These are phyloP conservation scores for Anolis sagrei DNA, from an alignment of 2,113 vertebrate genomes.

Conservation along the genomic window DNA sequence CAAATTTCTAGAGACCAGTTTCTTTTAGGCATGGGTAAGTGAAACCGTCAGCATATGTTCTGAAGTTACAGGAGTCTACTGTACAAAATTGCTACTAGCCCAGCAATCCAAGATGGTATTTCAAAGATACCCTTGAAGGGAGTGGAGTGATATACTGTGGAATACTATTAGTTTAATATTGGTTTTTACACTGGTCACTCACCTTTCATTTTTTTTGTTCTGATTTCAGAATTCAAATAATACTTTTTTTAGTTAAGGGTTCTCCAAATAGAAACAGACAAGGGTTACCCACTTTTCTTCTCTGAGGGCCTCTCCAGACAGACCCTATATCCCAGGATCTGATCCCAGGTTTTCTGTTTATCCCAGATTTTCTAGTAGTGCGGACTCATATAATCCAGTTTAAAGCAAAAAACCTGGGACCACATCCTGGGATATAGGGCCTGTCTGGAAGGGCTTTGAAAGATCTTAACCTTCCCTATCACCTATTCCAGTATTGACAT, in stretches of 20 bases:
- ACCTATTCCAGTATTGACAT: neutral
- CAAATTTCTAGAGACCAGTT: too few relatives aligned
- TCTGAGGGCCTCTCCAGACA: too few relatives aligned
- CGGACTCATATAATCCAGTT: too few relatives aligned
- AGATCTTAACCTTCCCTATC: neutral
- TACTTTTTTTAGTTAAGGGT: neutral
- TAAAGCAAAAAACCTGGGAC: too few relatives aligned
- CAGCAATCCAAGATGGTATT: neutral
- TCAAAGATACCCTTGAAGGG: neutral
- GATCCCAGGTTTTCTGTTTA: too few relatives aligned
- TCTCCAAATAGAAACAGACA: neutral
- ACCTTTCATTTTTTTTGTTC: neutral
- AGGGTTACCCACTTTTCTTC: neutral
- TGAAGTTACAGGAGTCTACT: too few relatives aligned
- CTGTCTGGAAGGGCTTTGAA: too few relatives aligned
- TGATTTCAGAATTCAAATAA: neutral
- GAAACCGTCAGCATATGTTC: neutral
- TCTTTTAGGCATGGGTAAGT: neutral
- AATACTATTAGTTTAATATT: neutral
- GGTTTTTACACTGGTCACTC: neutral
- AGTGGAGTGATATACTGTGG: too few relatives aligned
- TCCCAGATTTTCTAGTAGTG: too few relatives aligned
- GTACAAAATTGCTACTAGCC: too few relatives aligned
- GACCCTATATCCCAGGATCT: too few relatives aligned
- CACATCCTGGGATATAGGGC: too few relatives aligned